Conservation (phyloP, 2,113 vertebrate genomes). For the Mus pahari region DNA sequence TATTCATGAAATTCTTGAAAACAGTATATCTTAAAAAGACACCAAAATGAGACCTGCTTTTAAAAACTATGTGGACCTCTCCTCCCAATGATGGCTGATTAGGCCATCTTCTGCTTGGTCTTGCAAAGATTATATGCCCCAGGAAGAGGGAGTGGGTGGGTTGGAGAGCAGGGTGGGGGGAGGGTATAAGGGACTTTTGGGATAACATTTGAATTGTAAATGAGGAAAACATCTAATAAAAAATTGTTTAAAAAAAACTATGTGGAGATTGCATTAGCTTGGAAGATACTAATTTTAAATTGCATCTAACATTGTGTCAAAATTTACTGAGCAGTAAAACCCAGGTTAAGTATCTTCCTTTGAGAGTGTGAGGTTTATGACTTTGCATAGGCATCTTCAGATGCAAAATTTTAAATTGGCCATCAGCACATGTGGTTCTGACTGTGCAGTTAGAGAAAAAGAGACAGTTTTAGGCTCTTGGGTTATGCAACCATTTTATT, state of each 20-base stretch:
- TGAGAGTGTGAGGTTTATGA: not conserved
- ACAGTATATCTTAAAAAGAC: not conserved
- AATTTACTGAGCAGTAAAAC: constrained; percentile 56
- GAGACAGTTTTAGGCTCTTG: constrained; percentile 6
- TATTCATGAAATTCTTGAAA: not conserved
- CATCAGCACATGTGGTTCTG: not conserved
- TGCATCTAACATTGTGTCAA: constrained; percentile 64
- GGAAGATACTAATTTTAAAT: constrained; percentile 76
- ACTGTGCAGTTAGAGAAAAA: not conserved
- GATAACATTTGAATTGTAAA: too few species aligned
- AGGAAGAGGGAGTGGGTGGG: too few species aligned
- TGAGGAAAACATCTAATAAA: too few species aligned
- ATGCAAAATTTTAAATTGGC: constrained; percentile 40
- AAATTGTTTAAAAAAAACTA: constrained; percentile 15
- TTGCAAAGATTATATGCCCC: too few species aligned
- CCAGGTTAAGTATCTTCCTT: not conserved
- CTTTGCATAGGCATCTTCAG: not conserved
- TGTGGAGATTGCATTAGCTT: constrained; percentile 77
- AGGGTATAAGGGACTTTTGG: too few species aligned
- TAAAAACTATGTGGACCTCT: constrained; percentile 62
- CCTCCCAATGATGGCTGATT: too few species aligned
- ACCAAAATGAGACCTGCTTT: constrained; percentile 6
- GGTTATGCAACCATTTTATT: not conserved
- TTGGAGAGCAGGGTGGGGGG: too few species aligned
- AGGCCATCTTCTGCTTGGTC: too few species aligned